Conservation (phyloP, 2,113 vertebrate species). For the Oncorhynchus mykiss region DNA sequence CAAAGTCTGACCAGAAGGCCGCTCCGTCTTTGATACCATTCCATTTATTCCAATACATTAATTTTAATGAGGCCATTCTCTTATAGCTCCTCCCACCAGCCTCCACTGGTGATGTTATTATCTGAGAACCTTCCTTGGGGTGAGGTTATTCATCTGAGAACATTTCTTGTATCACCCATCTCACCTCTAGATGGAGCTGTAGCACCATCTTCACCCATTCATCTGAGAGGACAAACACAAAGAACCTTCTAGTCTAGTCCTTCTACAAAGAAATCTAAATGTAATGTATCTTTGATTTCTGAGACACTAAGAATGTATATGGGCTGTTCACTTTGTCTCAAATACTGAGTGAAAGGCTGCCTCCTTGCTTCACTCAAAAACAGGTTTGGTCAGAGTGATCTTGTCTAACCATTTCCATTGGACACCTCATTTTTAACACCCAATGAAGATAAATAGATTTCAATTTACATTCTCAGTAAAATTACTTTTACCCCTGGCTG, state of each 20-base stretch:
- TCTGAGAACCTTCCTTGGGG: background rate
- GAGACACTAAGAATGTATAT: background rate
- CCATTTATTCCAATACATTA: no score
- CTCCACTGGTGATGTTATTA: background rate
- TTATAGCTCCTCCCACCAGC: background rate
- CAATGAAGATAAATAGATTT: no score
- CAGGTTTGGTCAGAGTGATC: no score
- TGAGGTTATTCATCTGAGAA: no score
- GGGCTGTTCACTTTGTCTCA: background rate
- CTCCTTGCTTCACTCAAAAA: no score
- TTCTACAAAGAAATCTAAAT: background rate
- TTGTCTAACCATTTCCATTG: no score
- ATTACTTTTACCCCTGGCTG: no score
- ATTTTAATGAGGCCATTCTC: no score
- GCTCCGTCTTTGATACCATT: no score
- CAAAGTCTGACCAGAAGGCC: no score
- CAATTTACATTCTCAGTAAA: no score
- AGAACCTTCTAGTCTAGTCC: background rate
- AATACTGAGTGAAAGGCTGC: background rate
- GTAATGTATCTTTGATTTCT: background rate
- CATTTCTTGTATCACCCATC: background rate
- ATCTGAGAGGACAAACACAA: background rate
- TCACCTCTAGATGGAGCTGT: slow-evolving; percentile 57
- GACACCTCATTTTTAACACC: no score
- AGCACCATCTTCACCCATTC: background rate